Base-by-base conservation (phyloP, 2,113 vertebrate species). In the Poicephalus meyeri region DNA sequence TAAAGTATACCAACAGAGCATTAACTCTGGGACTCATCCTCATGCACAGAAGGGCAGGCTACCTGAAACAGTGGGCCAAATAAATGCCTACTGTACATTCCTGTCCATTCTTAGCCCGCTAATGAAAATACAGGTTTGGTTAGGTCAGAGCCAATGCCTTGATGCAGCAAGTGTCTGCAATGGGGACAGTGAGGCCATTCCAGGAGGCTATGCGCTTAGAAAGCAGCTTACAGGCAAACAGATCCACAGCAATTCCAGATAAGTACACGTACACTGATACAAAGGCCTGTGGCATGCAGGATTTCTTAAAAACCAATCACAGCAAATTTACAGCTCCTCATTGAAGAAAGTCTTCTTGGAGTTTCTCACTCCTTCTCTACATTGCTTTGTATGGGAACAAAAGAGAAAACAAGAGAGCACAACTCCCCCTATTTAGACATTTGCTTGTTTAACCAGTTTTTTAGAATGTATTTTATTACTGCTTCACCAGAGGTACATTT, bases 41-140 rank as follows among this genome's bases (percentile, higher is more conserved):
- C 4, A 2, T 0, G 0, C 0, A 2, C 56, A 28, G 10, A 68
- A 74, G 87, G 71, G 42, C 16, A 72, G 53, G 18, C 16, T 89
- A 31, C 41, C 53, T 52, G 58, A 81, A 60, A 47, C 13, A 72
- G 35, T 37, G 35, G 25, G 28, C 20, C 50, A 81, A 44, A 91
- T 10, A 68, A 88, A 56, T 35, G 44, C 25, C 46, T 74, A 0
- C 4, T 66, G 41, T 17, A 64, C 17, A 15, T 47, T 78, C 42
- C 69, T 81, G 37, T 15, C 72, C 76, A 58, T 65, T 28, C 26
- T 24, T 42, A 46, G 37, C 25, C 39, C 35, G 19, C 37, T 71
- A 53, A 82, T 23, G 37, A 79, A 80, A 84, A 24, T 3, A 56
- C 0, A 0, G 16, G 14, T 68, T 65, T 39, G 41, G 16, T 63